These are phyloP conservation scores for Euwallacea similis DNA, from an alignment of 1,140 invertebrate species.

Conservation along the genomic window DNA sequence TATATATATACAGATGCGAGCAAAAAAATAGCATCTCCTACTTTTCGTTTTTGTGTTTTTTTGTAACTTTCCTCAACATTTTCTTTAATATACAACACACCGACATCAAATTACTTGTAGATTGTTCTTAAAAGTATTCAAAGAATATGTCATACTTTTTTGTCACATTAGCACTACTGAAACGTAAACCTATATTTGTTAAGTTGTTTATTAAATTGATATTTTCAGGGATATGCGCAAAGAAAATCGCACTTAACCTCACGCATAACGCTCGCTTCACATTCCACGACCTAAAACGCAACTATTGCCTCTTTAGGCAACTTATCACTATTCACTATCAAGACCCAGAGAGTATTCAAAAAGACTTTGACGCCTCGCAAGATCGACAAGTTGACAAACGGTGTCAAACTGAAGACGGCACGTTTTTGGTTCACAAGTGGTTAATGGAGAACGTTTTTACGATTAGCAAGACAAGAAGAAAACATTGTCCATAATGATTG, in stretches of 20 bases:
- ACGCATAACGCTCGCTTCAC: conserved; percentile 38
- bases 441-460: conserved; percentile 35
- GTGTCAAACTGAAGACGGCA: conserved; percentile 26
- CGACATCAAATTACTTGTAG: too few relatives aligned
- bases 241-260: conserved; percentile 31
- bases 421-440: conserved; percentile 37
- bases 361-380: conserved; percentile 16
- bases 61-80: too few relatives aligned
- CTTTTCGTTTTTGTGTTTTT: too few relatives aligned
- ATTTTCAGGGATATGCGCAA: conserved; percentile 38
- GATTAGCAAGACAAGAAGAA: conserved; percentile 40
- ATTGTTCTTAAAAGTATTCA: too few relatives aligned
- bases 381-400: conserved; percentile 31
- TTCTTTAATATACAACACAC: too few relatives aligned
- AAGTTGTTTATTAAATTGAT: not conserved
- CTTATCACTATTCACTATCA: conserved; percentile 39
- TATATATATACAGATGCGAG: too few relatives aligned
- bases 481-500: conserved; percentile 9
- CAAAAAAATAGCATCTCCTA: too few relatives aligned
- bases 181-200: not conserved
- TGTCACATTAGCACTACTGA: not conserved
- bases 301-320: conserved; percentile 36
- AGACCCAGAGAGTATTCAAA: conserved; percentile 29
- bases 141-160: too few relatives aligned
- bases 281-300: conserved; percentile 22